Evolutionary conservation across 2,888 invertebrate species (phyloP), one percentile per base, ranked within the genome.

Genomic region (Himalopsyche anomala): DNA sequence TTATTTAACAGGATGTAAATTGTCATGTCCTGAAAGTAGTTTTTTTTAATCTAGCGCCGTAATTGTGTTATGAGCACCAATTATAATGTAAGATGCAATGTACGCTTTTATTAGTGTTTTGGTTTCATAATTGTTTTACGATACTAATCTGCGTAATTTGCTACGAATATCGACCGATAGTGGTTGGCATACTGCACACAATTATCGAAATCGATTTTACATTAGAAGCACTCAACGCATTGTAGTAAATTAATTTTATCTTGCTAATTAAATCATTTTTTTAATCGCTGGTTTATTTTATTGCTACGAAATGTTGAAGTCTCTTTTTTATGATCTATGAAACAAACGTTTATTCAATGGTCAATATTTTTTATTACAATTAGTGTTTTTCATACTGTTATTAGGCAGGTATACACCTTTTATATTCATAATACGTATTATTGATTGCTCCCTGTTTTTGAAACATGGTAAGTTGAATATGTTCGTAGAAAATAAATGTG

Each of bases 181-280:
- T 55, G 84, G 80, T 80, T 84, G 38, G 38, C 80, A 84, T 84
- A 79, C 54, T 54, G 28, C 54, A 36, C 55, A 80, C 55, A 80
- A 80, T 19, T 8, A 79, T n/a, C 45, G 28, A 84, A 79, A 80
- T 79, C 79, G 79, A 17, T n/a, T 5, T 19, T 9, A 40, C 8
- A 19, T 17, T 19, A 36, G 11, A 74, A 4, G 38, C 38, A 74
- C 2, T 74, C 9, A 38, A 74, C 19, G 11, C 1, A 38, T 15
- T 12, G 28, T 19, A 11, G 74, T 74, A 4, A 28, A 74, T 12
- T 74, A 19, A 11, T 74, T 74, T 15, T 12, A 69, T 74, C 9
- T 36, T 28, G 19, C 1, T 38, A 40, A 38, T 56, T 56, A 17
- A 17, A 11, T 15, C 11, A 45, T 9, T 11, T 9, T 11, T 45